Conservation (phyloP, 1,140 invertebrate species). For the Gryllus bimaculatus region DNA sequence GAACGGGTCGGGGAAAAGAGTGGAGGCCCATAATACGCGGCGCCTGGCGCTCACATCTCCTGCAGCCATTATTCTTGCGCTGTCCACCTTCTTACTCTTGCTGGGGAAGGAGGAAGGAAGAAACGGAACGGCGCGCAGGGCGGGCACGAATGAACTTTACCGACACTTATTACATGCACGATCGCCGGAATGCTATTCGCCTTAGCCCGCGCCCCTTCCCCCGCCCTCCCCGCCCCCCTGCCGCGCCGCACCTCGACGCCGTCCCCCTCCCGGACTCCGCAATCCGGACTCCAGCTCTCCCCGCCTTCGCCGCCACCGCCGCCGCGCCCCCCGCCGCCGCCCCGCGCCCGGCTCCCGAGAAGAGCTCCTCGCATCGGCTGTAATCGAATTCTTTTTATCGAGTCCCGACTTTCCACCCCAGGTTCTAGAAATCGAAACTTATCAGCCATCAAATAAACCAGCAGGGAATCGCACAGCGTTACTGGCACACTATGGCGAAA, state of each 20-base stretch:
- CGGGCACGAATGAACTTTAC: neutral
- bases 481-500: too few relatives aligned
- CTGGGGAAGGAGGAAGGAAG: neutral
- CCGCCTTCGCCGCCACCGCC: too few relatives aligned
- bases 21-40: neutral
- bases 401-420: too few relatives aligned
- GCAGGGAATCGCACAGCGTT: too few relatives aligned
- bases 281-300: neutral
- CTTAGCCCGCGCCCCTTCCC: neutral
- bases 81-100: neutral
- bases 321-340: too few relatives aligned
- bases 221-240: too few relatives aligned
- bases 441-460: too few relatives aligned
- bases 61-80: constrained; percentile 15
- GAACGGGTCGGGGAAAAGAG: neutral
- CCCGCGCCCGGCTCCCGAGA: neutral
- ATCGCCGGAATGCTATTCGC: neutral
- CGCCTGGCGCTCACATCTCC: neutral
- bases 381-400: too few relatives aligned
- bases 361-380: neutral
- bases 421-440: too few relatives aligned
- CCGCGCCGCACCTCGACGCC: neutral
- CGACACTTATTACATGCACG: neutral
- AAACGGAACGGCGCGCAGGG: neutral
- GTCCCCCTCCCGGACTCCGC: neutral